Conservation (phyloP, 1,140 invertebrate species). For the Anoplolepis gracilipes region DNA sequence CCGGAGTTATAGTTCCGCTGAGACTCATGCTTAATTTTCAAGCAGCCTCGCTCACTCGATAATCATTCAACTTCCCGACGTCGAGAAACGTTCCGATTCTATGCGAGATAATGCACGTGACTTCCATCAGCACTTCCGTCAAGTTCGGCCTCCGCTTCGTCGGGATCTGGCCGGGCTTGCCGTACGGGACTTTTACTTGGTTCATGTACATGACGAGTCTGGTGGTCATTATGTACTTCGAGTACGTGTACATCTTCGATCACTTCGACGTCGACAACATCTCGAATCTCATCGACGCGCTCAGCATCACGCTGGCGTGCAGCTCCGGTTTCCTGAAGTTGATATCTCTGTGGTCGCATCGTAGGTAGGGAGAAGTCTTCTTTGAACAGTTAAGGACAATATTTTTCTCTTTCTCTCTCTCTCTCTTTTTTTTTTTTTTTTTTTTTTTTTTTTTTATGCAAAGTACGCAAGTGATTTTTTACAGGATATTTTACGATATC, state of each 20-base stretch:
- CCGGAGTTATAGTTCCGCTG: slow-evolving; percentile 1
- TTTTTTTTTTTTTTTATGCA: too few species aligned
- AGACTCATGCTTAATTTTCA: slow-evolving; percentile 32
- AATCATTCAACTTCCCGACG: slow-evolving; percentile 14
- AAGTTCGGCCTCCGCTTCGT: slow-evolving; percentile 46
- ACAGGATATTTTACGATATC: slow-evolving; percentile 56
- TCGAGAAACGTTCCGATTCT: not conserved
- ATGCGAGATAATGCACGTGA: slow-evolving; percentile 22
- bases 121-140: slow-evolving; percentile 45
- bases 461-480: slow-evolving; percentile 2
- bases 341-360: slow-evolving; percentile 60
- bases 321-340: slow-evolving; percentile 58
- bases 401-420: not conserved
- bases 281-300: slow-evolving; percentile 49
- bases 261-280: slow-evolving; percentile 26
- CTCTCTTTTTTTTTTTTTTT: too few species aligned
- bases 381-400: not conserved
- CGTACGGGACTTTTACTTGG: slow-evolving; percentile 22
- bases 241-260: slow-evolving; percentile 57
- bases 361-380: slow-evolving; percentile 38
- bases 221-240: slow-evolving; percentile 22
- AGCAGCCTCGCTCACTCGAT: not conserved
- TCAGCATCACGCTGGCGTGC: slow-evolving; percentile 50
- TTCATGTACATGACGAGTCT: slow-evolving; percentile 6
- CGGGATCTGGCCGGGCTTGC: slow-evolving; percentile 52